Evolutionary conservation across 2,888 invertebrate genomes (phyloP).

Genomic region (Tanytarsus gracilentus): DNA sequence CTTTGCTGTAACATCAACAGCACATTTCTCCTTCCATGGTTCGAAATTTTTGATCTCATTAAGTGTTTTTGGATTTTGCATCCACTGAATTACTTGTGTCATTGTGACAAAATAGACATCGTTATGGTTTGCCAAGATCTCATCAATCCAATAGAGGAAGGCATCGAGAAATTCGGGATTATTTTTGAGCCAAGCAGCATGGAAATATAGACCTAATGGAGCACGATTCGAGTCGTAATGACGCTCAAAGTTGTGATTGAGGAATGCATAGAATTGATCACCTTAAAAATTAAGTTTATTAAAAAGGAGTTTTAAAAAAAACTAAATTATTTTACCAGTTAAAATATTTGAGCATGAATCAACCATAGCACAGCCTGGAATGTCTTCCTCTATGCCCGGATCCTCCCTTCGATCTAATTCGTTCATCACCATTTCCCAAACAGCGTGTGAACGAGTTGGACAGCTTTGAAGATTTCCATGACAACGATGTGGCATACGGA

Average conservation of each 20-base stretch:
- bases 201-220: constrained; percentile 83
- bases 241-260: constrained; percentile 86
- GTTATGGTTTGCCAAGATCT: constrained; percentile 71
- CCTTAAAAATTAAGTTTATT: constrained; percentile 36
- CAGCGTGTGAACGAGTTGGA: constrained; percentile 84
- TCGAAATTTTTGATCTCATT: constrained; percentile 85
- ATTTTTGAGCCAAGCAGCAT: constrained; percentile 84
- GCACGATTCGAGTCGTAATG: constrained; percentile 86
- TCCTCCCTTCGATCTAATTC: constrained; percentile 87
- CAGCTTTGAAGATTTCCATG: constrained; percentile 87
- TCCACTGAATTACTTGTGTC: constrained; percentile 96
- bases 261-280: constrained; percentile 89
- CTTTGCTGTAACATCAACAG: constrained; percentile 61
- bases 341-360: constrained; percentile 93
- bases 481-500: constrained; percentile 90
- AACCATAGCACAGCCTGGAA: constrained; percentile 89
- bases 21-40: constrained; percentile 89
- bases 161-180: constrained; percentile 88
- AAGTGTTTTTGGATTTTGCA: constrained; percentile 80
- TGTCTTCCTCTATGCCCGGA: constrained; percentile 77
- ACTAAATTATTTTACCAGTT: constrained; percentile 44
- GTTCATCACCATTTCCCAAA: constrained; percentile 96
- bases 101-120: constrained; percentile 92
- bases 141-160: constrained; percentile 89
- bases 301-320: not conserved